Conservation (phyloP, 1,140 invertebrate species). For the Ctenoplectra terminalis region DNA sequence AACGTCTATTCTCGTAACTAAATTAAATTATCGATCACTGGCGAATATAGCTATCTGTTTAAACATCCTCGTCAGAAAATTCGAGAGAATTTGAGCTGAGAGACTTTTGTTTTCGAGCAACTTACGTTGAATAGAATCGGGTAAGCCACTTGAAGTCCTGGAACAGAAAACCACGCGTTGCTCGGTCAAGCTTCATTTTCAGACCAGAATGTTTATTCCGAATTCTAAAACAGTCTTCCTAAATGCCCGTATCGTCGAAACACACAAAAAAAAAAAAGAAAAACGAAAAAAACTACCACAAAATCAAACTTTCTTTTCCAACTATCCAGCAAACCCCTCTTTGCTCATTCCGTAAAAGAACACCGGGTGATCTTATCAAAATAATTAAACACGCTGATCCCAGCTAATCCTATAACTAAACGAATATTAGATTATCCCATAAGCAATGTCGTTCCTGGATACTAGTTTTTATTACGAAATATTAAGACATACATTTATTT, state of each 20-base stretch:
- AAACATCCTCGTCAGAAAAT: neutral
- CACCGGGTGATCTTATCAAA: neutral
- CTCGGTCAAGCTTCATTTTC: neutral
- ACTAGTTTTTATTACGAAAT: too few relatives aligned
- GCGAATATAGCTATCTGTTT: neutral
- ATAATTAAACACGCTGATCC: too few relatives aligned
- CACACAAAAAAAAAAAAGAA: too few relatives aligned
- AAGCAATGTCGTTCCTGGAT: too few relatives aligned
- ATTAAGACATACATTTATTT: too few relatives aligned
- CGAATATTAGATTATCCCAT: too few relatives aligned
- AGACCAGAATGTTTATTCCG: conserved; percentile 5
- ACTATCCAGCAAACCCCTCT: too few relatives aligned
- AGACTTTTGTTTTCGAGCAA: conserved; percentile 12
- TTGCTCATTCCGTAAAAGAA: neutral
- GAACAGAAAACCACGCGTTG: conserved; percentile 13
- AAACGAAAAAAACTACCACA: neutral
- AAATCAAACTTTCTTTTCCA: neutral
- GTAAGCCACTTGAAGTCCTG: conserved; percentile 1
- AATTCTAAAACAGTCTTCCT: neutral
- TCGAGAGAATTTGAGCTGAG: neutral
- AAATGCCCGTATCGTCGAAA: neutral
- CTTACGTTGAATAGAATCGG: neutral
- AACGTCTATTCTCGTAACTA: too few relatives aligned
- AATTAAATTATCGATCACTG: neutral
- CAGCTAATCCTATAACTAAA: too few relatives aligned